Base-by-base conservation (phyloP, 1,140 invertebrate species). In the Vanessa tameamea region DNA sequence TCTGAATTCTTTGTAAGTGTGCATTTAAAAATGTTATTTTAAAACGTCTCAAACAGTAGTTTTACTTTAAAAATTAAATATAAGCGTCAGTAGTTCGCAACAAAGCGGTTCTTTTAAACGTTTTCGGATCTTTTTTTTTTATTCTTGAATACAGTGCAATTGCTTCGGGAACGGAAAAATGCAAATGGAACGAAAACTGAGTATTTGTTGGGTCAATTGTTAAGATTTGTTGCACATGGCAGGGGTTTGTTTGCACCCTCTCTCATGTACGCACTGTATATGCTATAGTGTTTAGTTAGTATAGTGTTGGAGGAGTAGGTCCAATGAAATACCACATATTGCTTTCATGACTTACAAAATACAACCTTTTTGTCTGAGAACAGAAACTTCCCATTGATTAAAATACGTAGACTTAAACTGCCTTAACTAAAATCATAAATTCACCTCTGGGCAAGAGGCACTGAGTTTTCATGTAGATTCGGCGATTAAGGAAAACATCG, bases 161-260 rank as follows among this genome's bases (percentile, higher is more conserved):
- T 57, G 66, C 66, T 69, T 59, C 37, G 66, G 23, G 66, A n/a
- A 57, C 43, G 53, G 66, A 59, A 59, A 47, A 57, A 69, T 57
- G 53, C 4, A 47, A 57, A 69, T 57, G 51, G 66, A 37, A 47
- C 31, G 53, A 37, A 57, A 57, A 43, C 53, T 23, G 23, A 15
- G 53, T 50, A 69, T 68, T 57, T 57, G 75, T 77, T 74, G 72
- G 78, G 69, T 77, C 75, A 77, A 77, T 77, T 77, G 78, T 79
- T 63, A 63, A 73, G 69, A 79, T 79, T 72, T 69, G 73, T 76
- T 59, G 64, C 64, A 71, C 75, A 64, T 69, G 63, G 43, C 31
- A 64, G 64, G 26, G 73, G 75, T 78, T 69, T 77, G 74, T 77
- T 79, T 57, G 65, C 71, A 61, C 57, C 59, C 66, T 63, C 61